Base-by-base conservation (phyloP, 2,888 invertebrate genomes). In the Spodoptera picta region DNA sequence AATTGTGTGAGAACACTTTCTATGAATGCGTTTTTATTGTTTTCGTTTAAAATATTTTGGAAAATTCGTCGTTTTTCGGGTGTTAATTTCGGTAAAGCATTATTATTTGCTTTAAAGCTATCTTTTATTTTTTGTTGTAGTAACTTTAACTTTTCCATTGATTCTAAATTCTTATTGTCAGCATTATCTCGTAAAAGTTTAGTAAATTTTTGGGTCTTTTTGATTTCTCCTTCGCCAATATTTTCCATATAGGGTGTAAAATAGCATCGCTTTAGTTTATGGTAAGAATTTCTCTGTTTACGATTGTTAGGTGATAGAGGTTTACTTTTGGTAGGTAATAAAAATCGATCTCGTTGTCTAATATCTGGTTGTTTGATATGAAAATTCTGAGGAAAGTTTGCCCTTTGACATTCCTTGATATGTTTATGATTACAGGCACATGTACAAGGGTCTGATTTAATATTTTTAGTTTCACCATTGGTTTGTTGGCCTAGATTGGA, bases 381-480 rank as follows among this genome's bases (percentile, higher is more conserved):
- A 11, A 75, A 55, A 62, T 76, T 83, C 55, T 68, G 79, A 36
- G 6, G 9, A 3, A 75, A 42, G 4, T 75, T 55, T 45, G 72
- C 69, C 14, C 69, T 80, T 9, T 36, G 36, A 0, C 83, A 81
- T 9, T 74, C 65, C 9, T 27, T 36, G 59, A 74, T 61, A 79
- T 84, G 19, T 48, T 80, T 77, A 31, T 84, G 65, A 74, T 84
- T 79, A 55, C 75, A 74, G 3, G 84, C 77, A 66, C 89, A 88
- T 3, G 87, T 87, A 69, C 91, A 90, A 12, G 90, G 89, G 51
- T 89, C 90, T 4, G 91, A 91, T 54, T 74, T 82, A 42, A 87
- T 86, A 57, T 82, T 76, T 73, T 89, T 90, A 2, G 86, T 71
- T 75, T 80, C 74, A 53, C 69, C 54, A 27, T 55, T 48, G 69